Percentiles rank a stretch among this genome's conserved stretches.
Conservation (phyloP, 1,140 invertebrate genomes). For the Andricus grossulariae region DNA sequence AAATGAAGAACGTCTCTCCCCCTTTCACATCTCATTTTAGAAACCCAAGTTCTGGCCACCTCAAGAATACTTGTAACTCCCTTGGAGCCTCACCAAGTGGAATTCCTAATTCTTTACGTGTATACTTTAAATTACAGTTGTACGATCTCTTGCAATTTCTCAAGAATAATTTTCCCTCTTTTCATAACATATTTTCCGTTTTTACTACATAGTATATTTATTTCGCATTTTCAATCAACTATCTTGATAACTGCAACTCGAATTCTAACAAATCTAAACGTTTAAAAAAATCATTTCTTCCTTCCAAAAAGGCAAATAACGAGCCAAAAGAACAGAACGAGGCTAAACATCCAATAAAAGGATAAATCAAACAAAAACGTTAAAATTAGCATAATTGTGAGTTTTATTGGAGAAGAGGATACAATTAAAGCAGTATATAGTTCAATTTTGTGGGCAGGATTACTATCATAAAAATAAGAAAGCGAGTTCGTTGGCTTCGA, state of each 20-base stretch:
- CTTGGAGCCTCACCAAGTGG: slow-evolving; percentile 12
- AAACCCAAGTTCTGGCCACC: slow-evolving; percentile 23
- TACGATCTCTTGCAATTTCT: not conserved
- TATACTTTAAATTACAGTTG: not conserved
- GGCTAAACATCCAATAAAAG: not conserved
- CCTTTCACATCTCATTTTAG: slow-evolving; percentile 24
- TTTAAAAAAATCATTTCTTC: not conserved
- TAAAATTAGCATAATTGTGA: too few species aligned
- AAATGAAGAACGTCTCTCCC: slow-evolving; percentile 20
- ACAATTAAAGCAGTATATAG: not conserved
- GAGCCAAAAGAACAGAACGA: too few species aligned
- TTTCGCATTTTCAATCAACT: not conserved
- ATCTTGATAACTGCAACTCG: not conserved
- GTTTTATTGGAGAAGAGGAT: not conserved
- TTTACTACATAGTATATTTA: not conserved
- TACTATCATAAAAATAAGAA: slow-evolving; percentile 26
- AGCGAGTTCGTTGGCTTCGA: slow-evolving; percentile 3
- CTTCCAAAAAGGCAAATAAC: too few species aligned
- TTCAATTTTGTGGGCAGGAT: not conserved
- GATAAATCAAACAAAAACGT: not conserved
- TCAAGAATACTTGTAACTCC: slow-evolving; percentile 5
- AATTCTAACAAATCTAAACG: not conserved
- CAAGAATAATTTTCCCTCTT: not conserved
- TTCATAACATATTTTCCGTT: not conserved
- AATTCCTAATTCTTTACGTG: not conserved